Evolutionary conservation across 2,888 invertebrate genomes (phyloP).

Genomic region (Rotaria macrura): DNA sequence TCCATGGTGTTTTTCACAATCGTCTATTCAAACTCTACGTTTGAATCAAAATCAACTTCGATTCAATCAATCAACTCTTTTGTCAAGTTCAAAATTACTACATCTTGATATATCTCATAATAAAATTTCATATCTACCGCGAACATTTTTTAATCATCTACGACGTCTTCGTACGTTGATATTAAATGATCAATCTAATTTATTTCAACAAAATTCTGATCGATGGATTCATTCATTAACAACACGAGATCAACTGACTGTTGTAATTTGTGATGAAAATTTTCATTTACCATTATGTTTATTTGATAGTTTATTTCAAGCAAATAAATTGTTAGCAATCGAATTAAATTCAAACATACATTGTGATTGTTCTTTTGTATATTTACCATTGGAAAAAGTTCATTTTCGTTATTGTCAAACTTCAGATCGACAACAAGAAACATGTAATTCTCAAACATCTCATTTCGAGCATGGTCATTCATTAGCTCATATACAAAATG

Average conservation of each 20-base stretch:
- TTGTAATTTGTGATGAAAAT: neutral
- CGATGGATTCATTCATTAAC: neutral
- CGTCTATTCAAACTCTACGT: neutral
- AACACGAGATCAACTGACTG: neutral
- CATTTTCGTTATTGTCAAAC: neutral
- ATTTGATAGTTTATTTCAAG: neutral
- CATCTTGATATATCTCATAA: neutral
- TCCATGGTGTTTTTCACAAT: neutral
- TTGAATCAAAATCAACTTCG: neutral
- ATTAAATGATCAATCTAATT: neutral
- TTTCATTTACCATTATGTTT: neutral
- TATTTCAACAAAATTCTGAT: neutral
- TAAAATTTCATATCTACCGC: neutral
- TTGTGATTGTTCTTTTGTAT: conserved; percentile 1
- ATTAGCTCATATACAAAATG: neutral
- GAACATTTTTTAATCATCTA: neutral
- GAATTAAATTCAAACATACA: neutral
- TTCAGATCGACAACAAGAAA: neutral
- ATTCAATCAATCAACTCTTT: neutral
- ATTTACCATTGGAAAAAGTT: neutral
- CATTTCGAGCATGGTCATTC: neutral
- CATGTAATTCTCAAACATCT: neutral
- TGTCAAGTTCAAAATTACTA: conserved; percentile 9
- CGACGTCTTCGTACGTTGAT: neutral
- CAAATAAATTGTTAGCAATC: neutral